Percentiles rank a stretch among this genome's conserved stretches.
phyloP scores from a whole-genome alignment of 2,888 invertebrate genomes.

The Cephus nigrinus region DNA sequence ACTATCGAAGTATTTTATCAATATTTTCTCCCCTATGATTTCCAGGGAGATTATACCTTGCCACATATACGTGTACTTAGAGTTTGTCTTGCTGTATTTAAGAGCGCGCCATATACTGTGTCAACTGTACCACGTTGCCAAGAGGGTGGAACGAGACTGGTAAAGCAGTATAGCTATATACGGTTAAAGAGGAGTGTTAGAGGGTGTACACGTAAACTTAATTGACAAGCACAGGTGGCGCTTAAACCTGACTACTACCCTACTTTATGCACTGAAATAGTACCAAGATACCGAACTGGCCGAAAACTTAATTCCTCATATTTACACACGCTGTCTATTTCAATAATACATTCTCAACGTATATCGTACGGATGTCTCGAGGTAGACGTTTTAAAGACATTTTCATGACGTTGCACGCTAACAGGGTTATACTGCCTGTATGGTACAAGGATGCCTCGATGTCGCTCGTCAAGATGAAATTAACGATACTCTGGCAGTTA shows the following conservation, averaged over 20 bases:
- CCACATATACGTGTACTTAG: background rate
- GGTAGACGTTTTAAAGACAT: background rate
- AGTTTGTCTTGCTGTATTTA: background rate
- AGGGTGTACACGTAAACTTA: constrained; percentile 49
- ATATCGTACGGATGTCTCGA: background rate
- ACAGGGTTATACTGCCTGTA: background rate
- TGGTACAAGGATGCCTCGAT: background rate
- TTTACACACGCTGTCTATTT: background rate
- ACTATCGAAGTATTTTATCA: background rate
- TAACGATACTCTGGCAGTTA: background rate
- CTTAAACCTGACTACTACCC: constrained; percentile 52
- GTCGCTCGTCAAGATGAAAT: background rate
- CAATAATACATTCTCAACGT: background rate
- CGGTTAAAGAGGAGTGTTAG: background rate
- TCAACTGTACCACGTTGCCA: background rate
- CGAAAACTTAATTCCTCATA: background rate
- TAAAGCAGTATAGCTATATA: background rate
- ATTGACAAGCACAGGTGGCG: constrained; percentile 57
- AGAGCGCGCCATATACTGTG: background rate
- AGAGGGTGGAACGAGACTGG: background rate
- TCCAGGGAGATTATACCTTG: background rate
- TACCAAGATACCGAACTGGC: background rate
- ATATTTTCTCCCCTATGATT: background rate
- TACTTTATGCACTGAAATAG: constrained; percentile 42
- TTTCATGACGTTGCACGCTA: background rate